Evolutionary conservation across 2,888 invertebrate genomes (phyloP).

Genomic region (Trichopria drosophilae): DNA sequence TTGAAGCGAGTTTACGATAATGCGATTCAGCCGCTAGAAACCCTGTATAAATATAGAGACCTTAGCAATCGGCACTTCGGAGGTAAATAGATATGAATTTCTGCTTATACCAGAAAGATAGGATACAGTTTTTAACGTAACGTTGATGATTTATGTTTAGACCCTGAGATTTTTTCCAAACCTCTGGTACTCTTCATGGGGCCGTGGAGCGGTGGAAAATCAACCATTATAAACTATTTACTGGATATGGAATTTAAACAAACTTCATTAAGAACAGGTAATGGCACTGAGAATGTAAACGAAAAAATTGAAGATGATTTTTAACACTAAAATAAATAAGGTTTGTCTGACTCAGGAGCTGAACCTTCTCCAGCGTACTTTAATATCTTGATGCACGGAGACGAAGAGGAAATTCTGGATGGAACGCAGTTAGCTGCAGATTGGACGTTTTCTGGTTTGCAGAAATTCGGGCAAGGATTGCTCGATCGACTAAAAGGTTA

Average conservation of each 20-base stretch:
- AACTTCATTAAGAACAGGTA: constrained; percentile 85
- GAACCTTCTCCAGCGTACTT: constrained; percentile 93
- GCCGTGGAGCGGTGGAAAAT: constrained; percentile 96
- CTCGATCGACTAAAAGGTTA: constrained; percentile 84
- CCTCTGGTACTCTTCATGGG: constrained; percentile 92
- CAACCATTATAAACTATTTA: constrained; percentile 90
- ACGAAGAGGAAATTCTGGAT: constrained; percentile 81
- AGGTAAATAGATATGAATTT: constrained; percentile 53
- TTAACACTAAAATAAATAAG: constrained; percentile 6
- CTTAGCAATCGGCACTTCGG: constrained; percentile 89
- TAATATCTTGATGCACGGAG: constrained; percentile 87
- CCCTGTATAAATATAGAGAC: constrained; percentile 88
- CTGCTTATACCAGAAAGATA: too few species aligned
- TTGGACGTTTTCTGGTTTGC: constrained; percentile 89
- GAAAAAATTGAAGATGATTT: constrained; percentile 3
- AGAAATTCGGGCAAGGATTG: constrained; percentile 92
- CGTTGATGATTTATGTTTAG: constrained; percentile 54
- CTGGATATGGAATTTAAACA: constrained; percentile 83
- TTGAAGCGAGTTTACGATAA: constrained; percentile 83
- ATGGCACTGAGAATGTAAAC: constrained; percentile 6
- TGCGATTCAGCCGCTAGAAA: constrained; percentile 87
- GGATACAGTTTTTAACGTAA: neutral
- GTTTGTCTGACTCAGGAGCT: constrained; percentile 68
- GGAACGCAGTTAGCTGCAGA: constrained; percentile 94
- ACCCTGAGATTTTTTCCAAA: constrained; percentile 93